These are phyloP conservation scores for Hapalemur alaotrensis DNA, from an alignment of 2,797 vertebrate genomes.

Conservation along the genomic window DNA sequence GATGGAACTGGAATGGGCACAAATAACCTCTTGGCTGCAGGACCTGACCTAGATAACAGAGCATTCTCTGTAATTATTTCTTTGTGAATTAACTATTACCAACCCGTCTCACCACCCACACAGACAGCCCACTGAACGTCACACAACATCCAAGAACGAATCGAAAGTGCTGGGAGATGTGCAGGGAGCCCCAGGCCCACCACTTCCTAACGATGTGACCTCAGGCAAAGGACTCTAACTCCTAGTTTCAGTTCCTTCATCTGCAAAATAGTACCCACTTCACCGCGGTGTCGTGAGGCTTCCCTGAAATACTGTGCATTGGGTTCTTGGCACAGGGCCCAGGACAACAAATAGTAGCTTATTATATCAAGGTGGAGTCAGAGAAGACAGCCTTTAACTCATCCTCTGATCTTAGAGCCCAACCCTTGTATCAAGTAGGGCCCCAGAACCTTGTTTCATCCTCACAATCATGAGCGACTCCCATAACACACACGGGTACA, in stretches of 20 bases:
- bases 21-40: conserved; percentile 24
- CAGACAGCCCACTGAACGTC: background rate
- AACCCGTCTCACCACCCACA: conserved; percentile 21
- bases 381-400: background rate
- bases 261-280: background rate
- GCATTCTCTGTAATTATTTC: conserved; percentile 55
- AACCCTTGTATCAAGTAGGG: background rate
- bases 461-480: background rate
- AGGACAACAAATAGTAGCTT: background rate
- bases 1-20: conserved; percentile 48
- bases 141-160: background rate
- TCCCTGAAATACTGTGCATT: background rate
- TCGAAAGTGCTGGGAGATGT: background rate
- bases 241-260: background rate
- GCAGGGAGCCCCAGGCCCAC: background rate
- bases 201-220: background rate
- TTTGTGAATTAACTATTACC: conserved; percentile 17
- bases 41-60: conserved; percentile 65
- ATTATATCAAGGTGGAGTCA: conserved; percentile 36
- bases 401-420: conserved; percentile 23
- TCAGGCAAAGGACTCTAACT: background rate
- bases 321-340: conserved; percentile 27
- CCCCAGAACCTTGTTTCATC: background rate
- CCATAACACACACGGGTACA: background rate
- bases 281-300: background rate